Conservation (phyloP, 2,888 invertebrate species). For the Drosophila sordidapex region DNA sequence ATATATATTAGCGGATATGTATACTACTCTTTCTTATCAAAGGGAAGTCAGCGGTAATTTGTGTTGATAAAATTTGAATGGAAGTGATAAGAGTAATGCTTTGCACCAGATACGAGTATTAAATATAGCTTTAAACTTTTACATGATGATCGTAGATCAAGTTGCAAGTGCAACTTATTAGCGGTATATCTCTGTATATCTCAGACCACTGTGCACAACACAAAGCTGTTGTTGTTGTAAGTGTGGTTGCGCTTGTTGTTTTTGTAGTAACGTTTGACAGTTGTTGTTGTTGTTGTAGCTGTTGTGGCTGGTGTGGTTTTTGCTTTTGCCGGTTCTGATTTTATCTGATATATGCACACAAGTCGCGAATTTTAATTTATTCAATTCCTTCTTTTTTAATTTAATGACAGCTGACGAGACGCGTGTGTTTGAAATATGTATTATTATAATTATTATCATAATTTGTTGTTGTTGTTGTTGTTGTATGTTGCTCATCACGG, state of each 20-base stretch:
- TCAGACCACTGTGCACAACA: conserved; percentile 61
- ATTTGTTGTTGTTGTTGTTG: conserved; percentile 14
- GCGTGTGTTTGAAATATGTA: conserved; percentile 59
- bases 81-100: conserved; percentile 5
- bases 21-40: background rate
- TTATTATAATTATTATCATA: conserved; percentile 43
- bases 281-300: conserved; percentile 3
- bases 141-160: background rate
- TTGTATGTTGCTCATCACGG: background rate
- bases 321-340: conserved; percentile 52
- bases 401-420: conserved; percentile 46
- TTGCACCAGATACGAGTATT: background rate
- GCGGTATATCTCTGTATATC: background rate
- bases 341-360: conserved; percentile 68
- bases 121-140: too few species aligned
- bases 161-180: background rate
- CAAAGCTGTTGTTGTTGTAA: conserved; percentile 42
- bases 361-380: conserved; percentile 70
- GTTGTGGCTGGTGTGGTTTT: conserved; percentile 21
- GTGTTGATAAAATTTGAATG: conserved; percentile 5
- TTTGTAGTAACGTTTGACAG: conserved; percentile 25
- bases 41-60: background rate
- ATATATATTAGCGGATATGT: background rate
- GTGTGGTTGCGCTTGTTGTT: conserved; percentile 31
- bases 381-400: conserved; percentile 60